A percentile compares a stretch with the other conserved stretches of the same genome.
Conservation (phyloP, 2,797 vertebrate species). For the Eremophila alpestris region DNA sequence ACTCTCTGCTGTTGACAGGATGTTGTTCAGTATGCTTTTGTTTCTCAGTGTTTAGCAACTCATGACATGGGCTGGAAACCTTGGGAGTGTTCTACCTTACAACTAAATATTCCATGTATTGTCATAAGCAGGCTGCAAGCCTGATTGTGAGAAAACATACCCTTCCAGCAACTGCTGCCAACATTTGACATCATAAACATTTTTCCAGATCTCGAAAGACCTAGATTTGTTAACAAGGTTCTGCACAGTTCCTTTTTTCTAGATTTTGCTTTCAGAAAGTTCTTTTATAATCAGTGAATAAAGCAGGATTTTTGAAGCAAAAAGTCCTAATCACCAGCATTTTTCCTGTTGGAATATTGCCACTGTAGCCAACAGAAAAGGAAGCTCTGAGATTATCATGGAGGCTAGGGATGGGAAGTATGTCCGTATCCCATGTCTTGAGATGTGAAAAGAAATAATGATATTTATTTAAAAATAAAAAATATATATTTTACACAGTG, state of each 20-base stretch:
- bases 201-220: not conserved
- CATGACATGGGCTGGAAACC: not conserved
- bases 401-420: not conserved
- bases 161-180: not conserved
- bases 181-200: not conserved
- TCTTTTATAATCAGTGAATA: not conserved
- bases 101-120: not conserved
- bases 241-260: not conserved
- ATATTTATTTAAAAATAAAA: not conserved
- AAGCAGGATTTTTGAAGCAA: not conserved
- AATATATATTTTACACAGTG: not conserved
- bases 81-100: not conserved
- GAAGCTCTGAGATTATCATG: not conserved
- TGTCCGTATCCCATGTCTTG: not conserved
- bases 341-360: not conserved
- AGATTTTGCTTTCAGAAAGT: not conserved
- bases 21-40: not conserved
- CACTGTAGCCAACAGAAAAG: not conserved
- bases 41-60: not conserved
- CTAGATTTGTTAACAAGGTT: not conserved
- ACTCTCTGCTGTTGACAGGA: not conserved
- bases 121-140: not conserved
- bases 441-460: not conserved
- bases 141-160: not conserved
- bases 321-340: not conserved